Evolutionary conservation across 2,113 vertebrate species (phyloP).

Genomic region (Malurus cyaneus): DNA sequence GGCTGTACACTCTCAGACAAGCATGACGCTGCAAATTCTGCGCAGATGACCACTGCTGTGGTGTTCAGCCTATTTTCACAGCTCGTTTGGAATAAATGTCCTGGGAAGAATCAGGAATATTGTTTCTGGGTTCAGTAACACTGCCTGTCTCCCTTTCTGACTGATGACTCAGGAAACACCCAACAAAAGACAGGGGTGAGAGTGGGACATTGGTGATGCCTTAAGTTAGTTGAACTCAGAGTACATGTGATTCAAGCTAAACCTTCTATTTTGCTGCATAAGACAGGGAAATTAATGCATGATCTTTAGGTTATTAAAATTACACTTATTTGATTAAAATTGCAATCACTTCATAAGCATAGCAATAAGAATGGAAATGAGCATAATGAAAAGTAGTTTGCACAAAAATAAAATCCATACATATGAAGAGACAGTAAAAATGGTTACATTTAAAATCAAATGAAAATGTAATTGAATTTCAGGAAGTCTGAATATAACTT

Average conservation of each 20-base stretch:
- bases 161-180: neutral
- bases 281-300: neutral
- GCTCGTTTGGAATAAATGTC: neutral
- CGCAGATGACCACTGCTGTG: neutral
- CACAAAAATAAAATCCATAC: neutral
- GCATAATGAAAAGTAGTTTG: neutral
- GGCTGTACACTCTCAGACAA: neutral
- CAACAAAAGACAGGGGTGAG: neutral
- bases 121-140: neutral
- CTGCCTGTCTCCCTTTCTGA: neutral
- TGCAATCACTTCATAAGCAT: neutral
- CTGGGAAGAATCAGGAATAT: neutral
- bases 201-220: neutral
- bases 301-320: neutral
- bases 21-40: neutral
- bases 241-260: neutral
- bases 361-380: neutral
- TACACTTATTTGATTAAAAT: slow-evolving; percentile 25
- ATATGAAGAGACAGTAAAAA: neutral
- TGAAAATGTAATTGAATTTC: slow-evolving; percentile 6
- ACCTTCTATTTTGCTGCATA: neutral
- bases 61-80: neutral
- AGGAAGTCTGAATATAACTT: neutral
- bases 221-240: neutral
- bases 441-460: neutral